Evolutionary conservation across 30 jellyfish, hydroid and myxozoan genomes (phyloP).

Genomic region (Rhopilema esculentum): DNA sequence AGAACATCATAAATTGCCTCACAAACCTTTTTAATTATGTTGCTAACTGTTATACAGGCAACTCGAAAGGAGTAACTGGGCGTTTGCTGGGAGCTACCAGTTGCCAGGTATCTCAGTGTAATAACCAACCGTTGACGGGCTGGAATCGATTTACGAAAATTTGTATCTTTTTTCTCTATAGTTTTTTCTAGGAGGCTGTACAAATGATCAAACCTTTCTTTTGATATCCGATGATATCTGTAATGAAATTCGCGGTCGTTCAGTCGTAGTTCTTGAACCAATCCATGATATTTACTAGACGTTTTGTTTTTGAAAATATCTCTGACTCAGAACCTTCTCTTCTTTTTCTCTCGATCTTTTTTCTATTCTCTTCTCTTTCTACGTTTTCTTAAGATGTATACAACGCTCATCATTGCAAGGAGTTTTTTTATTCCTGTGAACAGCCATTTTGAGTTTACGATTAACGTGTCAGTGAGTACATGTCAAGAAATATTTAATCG

Average conservation of each 20-base stretch:
- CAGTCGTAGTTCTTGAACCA: no score
- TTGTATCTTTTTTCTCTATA: conserved; percentile 36
- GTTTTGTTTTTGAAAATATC: no score
- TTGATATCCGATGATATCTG: conserved; percentile 61
- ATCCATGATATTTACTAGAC: no score
- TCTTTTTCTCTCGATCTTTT: no score
- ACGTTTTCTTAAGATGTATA: conserved; percentile 6
- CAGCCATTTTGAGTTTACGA: conserved; percentile 26
- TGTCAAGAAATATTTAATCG: conserved; percentile 6
- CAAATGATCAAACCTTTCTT: conserved; percentile 52
- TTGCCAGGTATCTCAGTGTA: conserved; percentile 67
- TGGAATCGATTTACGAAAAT: conserved; percentile 45
- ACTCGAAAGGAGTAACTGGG: conserved; percentile 63
- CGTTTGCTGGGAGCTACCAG: conserved; percentile 70
- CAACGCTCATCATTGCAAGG: conserved; percentile 17
- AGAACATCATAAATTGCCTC: conserved; percentile 45
- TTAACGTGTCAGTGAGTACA: conserved; percentile 15
- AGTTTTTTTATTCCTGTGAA: conserved; percentile 3
- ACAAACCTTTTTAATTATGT: conserved; percentile 50
- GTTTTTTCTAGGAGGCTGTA: conserved; percentile 28
- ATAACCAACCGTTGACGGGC: conserved; percentile 56
- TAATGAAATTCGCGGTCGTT: no score
- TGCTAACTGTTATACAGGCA: conserved; percentile 61
- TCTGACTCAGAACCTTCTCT: no score
- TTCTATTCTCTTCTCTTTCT: no score